These are phyloP conservation scores for Coelinius sp. DNA, from an alignment of 2,888 invertebrate genomes.

Conservation along the genomic window DNA sequence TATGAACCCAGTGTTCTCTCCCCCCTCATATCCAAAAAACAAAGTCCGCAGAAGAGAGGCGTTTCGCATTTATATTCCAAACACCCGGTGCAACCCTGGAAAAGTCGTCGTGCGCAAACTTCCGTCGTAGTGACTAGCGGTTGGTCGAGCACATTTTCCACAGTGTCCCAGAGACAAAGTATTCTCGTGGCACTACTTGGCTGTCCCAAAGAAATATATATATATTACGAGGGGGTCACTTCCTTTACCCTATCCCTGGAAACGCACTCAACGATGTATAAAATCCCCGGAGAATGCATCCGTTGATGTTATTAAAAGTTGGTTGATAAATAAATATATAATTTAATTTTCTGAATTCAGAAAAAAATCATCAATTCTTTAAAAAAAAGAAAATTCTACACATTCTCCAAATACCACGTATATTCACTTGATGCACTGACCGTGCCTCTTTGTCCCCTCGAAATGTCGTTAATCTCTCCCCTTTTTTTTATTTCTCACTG, in stretches of 20 bases:
- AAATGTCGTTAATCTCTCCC: neutral
- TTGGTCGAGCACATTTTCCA: constrained; percentile 33
- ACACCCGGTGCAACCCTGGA: constrained; percentile 34
- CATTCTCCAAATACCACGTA: too few species aligned
- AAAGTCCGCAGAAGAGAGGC: constrained; percentile 27
- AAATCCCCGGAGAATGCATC: constrained; percentile 9
- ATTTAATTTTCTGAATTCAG: neutral
- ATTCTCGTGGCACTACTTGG: constrained; percentile 5
- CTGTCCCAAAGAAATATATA: neutral
- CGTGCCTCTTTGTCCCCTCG: neutral
- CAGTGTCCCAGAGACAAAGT: constrained; percentile 25
- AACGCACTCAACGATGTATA: constrained; percentile 19
- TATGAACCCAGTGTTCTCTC: constrained; percentile 31
- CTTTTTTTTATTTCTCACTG: neutral
- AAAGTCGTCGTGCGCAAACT: constrained; percentile 39
- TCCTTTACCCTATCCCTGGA: constrained; percentile 8
- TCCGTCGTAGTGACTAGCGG: constrained; percentile 30
- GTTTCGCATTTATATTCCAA: constrained; percentile 41
- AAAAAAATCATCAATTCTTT: too few species aligned
- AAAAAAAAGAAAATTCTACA: too few species aligned
- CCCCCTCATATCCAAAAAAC: constrained; percentile 32
- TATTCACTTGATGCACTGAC: too few species aligned
- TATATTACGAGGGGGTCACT: constrained; percentile 12
- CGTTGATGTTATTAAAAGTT: neutral
- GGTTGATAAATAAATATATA: neutral